Percentiles rank a stretch among this genome's conserved stretches.
Conservation (phyloP, 2,888 invertebrate species). For the Poecilus cupreus region DNA sequence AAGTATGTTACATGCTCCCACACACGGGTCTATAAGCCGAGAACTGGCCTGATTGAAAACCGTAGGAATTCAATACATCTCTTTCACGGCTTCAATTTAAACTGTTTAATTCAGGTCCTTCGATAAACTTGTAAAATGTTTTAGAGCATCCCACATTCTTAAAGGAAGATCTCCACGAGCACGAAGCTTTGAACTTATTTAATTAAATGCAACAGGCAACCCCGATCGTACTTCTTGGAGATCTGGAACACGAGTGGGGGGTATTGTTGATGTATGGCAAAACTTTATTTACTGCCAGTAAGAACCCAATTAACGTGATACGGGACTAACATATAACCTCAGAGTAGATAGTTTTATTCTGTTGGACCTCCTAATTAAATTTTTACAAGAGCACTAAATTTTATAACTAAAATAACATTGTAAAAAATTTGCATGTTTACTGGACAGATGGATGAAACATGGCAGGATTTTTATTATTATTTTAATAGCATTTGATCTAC, state of each 20-base stretch:
- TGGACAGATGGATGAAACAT: neutral
- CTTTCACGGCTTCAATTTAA: constrained; percentile 33
- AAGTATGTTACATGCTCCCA: neutral
- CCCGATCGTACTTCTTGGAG: neutral
- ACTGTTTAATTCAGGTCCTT: constrained; percentile 49
- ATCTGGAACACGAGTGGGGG: neutral
- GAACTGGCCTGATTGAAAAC: constrained; percentile 7
- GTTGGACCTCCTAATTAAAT: neutral
- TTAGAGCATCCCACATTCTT: constrained; percentile 43
- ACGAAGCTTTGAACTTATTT: constrained; percentile 45
- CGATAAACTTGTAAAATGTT: constrained; percentile 54
- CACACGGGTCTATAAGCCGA: neutral
- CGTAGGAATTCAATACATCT: constrained; percentile 41
- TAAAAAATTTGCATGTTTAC: neutral
- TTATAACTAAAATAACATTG: neutral
- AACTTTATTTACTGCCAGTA: constrained; percentile 34
- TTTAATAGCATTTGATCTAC: neutral
- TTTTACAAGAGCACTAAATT: neutral
- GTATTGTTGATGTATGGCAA: constrained; percentile 33
- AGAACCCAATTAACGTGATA: constrained; percentile 27
- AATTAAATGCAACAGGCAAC: constrained; percentile 47
- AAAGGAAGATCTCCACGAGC: constrained; percentile 21
- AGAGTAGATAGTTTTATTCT: neutral
- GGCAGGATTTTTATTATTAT: neutral
- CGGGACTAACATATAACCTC: constrained; percentile 9